Evolutionary conservation across 2,888 invertebrate species (phyloP), one percentile per base, ranked within the genome.

Genomic region (Parnassius apollo): DNA sequence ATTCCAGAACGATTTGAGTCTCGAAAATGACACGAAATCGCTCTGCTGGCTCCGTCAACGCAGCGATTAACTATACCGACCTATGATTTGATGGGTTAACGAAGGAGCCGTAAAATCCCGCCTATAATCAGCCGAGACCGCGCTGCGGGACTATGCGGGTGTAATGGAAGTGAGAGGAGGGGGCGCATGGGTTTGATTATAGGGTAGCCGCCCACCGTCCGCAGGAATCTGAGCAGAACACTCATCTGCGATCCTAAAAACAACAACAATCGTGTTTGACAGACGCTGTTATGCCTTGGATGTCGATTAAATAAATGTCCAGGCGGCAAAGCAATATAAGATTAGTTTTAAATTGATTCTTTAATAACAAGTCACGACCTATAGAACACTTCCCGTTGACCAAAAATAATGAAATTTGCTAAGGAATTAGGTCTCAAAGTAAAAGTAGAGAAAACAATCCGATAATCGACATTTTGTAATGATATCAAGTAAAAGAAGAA

Each of bases 61-160:
- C 73, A 75, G 69, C 78, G 78, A 82, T 84, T 84, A 84, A 80
- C 71, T 72, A 71, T 75, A 72, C 78, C 78, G 81, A 74, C 81
- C 89, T 89, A 88, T 87, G 89, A 88, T 90, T 88, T 88, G 88
- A 86, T 78, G 85, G 79, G 72, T 84, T 89, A 88, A 91, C 88
- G 88, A 86, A 85, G 83, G 76, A 83, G 81, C 83, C 82, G 85
- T 86, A 85, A 86, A 86, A 85, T 84, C 80, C 85, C 79, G 80
- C 75, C 82, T 83, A 81, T 90, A 91, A 91, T 91, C 86, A 86
- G 74, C 66, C 70, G 73, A 73, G 77, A 76, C 82, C 83, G 81
- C 78, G 78, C 78, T 13, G 49, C 13, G 49, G 49, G 49, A 18
- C 49, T 49, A 13, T 13, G 49, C 18, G 49, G 49, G 49, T 49